Evolutionary conservation across 2,888 invertebrate genomes (phyloP).

Genomic region (Noctua pronuba): DNA sequence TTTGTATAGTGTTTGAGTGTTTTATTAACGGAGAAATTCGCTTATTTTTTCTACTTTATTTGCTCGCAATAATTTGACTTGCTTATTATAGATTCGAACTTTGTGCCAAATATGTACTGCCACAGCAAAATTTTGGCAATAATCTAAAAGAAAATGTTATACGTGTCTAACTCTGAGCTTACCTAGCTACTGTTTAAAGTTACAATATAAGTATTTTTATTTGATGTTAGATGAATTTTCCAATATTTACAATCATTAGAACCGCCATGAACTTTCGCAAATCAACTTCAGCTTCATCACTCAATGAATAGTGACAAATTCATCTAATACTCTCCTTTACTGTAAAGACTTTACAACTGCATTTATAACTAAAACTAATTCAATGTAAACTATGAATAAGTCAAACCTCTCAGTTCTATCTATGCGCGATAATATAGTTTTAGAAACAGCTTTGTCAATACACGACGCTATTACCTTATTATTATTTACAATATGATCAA

Average conservation of each 20-base stretch:
- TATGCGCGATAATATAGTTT: conserved; percentile 28
- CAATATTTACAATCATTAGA: conserved; percentile 41
- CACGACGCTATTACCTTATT: not conserved
- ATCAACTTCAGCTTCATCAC: not conserved
- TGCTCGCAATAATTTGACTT: conserved; percentile 68
- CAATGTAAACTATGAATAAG: conserved; percentile 58
- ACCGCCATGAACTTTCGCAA: not conserved
- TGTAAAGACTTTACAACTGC: conserved; percentile 66
- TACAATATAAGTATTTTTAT: conserved; percentile 66
- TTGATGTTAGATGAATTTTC: conserved; percentile 64
- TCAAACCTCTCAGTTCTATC: conserved; percentile 34
- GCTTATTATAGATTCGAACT: conserved; percentile 74
- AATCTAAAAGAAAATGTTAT: conserved; percentile 72
- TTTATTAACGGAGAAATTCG: conserved; percentile 76
- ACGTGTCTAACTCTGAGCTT: conserved; percentile 79
- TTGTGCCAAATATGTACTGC: conserved; percentile 86
- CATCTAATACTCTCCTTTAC: conserved; percentile 54
- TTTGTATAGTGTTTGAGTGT: conserved; percentile 86
- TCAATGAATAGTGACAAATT: conserved; percentile 47
- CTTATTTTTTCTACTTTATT: conserved; percentile 75
- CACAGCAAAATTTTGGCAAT: conserved; percentile 79
- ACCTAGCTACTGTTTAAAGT: conserved; percentile 71
- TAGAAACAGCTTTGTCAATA: conserved; percentile 4
- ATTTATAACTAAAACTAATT: conserved; percentile 62
- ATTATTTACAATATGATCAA: not conserved